These are phyloP conservation scores for Platycheirus albimanus DNA, from an alignment of 2,888 invertebrate genomes.

Conservation along the genomic window DNA sequence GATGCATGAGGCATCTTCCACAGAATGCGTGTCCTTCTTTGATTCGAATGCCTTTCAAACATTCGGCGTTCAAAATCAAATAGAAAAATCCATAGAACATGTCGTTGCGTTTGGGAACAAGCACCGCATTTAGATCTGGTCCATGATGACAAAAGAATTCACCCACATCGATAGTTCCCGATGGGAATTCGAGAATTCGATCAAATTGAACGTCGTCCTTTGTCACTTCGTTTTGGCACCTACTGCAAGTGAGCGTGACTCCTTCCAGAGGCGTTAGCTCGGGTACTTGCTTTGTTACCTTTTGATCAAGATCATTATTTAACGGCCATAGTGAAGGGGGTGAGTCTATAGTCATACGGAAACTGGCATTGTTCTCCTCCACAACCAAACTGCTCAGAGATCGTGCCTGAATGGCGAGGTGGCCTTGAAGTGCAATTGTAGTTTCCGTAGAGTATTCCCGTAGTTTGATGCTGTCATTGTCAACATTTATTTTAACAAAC, in stretches of 20 bases:
- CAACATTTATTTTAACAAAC: constrained; percentile 75
- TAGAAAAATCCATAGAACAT: constrained; percentile 80
- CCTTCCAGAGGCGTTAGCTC: constrained; percentile 58
- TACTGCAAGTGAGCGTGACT: constrained; percentile 76
- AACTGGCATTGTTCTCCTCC: constrained; percentile 77
- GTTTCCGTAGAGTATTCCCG: constrained; percentile 73
- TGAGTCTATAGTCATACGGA: constrained; percentile 77
- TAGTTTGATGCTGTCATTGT: constrained; percentile 69
- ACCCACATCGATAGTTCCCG: constrained; percentile 78
- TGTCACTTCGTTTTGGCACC: constrained; percentile 74
- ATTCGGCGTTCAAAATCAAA: constrained; percentile 76
- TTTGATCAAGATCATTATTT: not conserved
- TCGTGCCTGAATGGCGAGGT: constrained; percentile 77
- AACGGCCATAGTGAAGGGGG: constrained; percentile 33
- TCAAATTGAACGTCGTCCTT: constrained; percentile 65
- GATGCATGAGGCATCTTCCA: constrained; percentile 77
- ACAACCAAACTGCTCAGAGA: constrained; percentile 77
- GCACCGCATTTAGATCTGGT: constrained; percentile 73
- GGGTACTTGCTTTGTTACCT: constrained; percentile 65
- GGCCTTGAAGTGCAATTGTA: constrained; percentile 69
- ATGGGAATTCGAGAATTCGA: constrained; percentile 79
- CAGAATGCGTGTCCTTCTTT: constrained; percentile 77
- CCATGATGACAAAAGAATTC: constrained; percentile 81
- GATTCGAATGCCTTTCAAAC: constrained; percentile 49
- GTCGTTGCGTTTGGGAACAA: constrained; percentile 77